Conservation (phyloP, 1,140 invertebrate species). For the Neotoxoptera formosana region DNA sequence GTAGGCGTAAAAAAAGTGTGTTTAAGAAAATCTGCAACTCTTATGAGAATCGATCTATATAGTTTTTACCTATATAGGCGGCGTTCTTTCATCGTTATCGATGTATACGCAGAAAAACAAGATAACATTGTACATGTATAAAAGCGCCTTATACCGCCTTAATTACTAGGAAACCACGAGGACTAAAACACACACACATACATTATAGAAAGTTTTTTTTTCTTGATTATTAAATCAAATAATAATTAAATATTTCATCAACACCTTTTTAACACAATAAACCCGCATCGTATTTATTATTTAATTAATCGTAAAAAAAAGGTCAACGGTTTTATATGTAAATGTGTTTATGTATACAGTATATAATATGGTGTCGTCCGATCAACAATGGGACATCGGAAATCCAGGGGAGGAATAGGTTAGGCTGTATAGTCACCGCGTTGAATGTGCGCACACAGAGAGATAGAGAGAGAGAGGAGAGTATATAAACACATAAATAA, state of each 20-base stretch:
- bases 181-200: neutral
- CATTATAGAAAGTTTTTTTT: conserved; percentile 25
- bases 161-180: conserved; percentile 49
- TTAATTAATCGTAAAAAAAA: conserved; percentile 49
- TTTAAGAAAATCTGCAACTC: conserved; percentile 45
- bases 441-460: neutral
- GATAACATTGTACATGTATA: conserved; percentile 50
- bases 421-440: conserved; percentile 17
- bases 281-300: conserved; percentile 47
- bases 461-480: neutral
- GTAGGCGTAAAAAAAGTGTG: conserved; percentile 39
- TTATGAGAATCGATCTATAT: conserved; percentile 54
- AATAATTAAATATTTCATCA: conserved; percentile 50
- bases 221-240: conserved; percentile 39
- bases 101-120: conserved; percentile 47
- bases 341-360: conserved; percentile 1
- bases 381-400: conserved; percentile 48
- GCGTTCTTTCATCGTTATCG: conserved; percentile 52
- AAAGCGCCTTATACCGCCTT: conserved; percentile 38
- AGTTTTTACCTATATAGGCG: conserved; percentile 52
- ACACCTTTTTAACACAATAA: conserved; percentile 45
- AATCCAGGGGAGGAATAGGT: conserved; percentile 22
- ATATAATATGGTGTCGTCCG: neutral
- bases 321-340: conserved; percentile 51
- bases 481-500: conserved; percentile 50